These are phyloP conservation scores for Magallana nippona DNA, from an alignment of 2,888 invertebrate genomes.

Conservation along the genomic window DNA sequence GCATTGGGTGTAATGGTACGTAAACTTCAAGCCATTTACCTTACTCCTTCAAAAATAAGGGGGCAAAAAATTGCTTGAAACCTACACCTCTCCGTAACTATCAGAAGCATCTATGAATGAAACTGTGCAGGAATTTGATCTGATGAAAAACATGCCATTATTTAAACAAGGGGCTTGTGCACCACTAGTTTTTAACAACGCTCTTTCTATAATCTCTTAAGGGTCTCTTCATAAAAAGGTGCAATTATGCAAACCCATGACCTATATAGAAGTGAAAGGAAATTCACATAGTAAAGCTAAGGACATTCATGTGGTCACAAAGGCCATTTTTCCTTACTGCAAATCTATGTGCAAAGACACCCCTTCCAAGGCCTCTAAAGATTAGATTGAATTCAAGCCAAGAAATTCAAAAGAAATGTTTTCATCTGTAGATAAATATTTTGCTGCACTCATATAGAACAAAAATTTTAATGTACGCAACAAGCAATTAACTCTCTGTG, in stretches of 20 bases:
- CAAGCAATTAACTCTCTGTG: slow-evolving; percentile 26
- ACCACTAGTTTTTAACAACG: background rate
- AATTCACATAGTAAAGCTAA: background rate
- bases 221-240: slow-evolving; percentile 17
- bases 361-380: slow-evolving; percentile 12
- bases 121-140: slow-evolving; percentile 33
- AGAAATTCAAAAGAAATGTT: slow-evolving; percentile 35
- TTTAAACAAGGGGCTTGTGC: slow-evolving; percentile 17
- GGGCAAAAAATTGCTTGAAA: background rate
- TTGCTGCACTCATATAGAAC: slow-evolving; percentile 33
- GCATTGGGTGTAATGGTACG: slow-evolving; percentile 5
- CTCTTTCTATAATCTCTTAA: slow-evolving; percentile 28
- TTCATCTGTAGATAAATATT: slow-evolving; percentile 32
- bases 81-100: background rate
- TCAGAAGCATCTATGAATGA: slow-evolving; percentile 19
- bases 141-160: background rate
- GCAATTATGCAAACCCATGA: slow-evolving; percentile 29
- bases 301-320: background rate
- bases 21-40: slow-evolving; percentile 11
- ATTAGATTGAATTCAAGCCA: slow-evolving; percentile 31
- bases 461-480: slow-evolving; percentile 35
- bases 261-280: slow-evolving; percentile 2
- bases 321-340: background rate
- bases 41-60: background rate
- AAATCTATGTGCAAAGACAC: slow-evolving; percentile 1